phyloP scores from a whole-genome alignment of 2,888 invertebrate genomes.

The Agrochola lota region DNA sequence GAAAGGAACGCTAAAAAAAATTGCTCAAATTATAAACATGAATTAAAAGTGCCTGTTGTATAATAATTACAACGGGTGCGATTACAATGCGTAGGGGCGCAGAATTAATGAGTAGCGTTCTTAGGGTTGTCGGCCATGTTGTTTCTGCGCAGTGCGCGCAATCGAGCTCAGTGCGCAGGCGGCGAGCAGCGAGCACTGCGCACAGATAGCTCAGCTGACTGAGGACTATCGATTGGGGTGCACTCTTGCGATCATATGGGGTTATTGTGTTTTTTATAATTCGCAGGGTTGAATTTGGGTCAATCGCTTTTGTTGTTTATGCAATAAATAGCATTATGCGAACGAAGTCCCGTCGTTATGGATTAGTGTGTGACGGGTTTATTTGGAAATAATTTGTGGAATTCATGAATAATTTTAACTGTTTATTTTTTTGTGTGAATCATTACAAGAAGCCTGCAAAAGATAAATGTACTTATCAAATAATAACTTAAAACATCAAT shows the following conservation, averaged over 20 bases:
- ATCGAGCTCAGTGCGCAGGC: constrained; percentile 79
- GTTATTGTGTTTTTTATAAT: constrained; percentile 54
- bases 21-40: constrained; percentile 40
- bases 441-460: background rate
- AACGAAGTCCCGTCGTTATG: constrained; percentile 15
- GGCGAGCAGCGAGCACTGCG: constrained; percentile 72
- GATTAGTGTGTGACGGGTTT: constrained; percentile 29
- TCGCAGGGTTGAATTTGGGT: constrained; percentile 69
- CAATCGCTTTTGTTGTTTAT: constrained; percentile 67
- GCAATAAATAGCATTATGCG: constrained; percentile 59
- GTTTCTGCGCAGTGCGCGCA: constrained; percentile 76
- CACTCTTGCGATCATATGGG: constrained; percentile 64
- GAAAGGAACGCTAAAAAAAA: constrained; percentile 11
- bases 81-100: constrained; percentile 79
- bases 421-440: background rate
- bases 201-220: constrained; percentile 71
- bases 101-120: constrained; percentile 77
- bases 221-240: constrained; percentile 69
- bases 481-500: background rate
- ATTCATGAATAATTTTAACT: constrained; percentile 1
- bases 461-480: background rate
- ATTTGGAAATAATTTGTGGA: constrained; percentile 13
- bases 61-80: constrained; percentile 76
- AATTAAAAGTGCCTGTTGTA: constrained; percentile 62
- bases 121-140: constrained; percentile 73